phyloP scores from a whole-genome alignment of 1,140 invertebrate species.

The Andricus grossulariae region DNA sequence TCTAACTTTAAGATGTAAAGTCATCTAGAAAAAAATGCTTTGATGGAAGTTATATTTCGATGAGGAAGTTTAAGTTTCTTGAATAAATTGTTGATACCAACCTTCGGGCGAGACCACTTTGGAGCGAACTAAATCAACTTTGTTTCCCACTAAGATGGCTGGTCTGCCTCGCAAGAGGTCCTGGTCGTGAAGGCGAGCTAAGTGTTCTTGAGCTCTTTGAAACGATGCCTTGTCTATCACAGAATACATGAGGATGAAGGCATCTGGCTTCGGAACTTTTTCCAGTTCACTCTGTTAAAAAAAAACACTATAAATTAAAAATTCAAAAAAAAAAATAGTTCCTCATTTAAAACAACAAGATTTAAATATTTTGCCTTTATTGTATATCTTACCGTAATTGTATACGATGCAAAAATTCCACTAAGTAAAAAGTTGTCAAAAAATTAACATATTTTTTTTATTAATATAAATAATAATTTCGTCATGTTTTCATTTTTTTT shows the following conservation, averaged over 20 bases:
- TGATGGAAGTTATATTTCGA: neutral
- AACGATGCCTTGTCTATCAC: conserved; percentile 94
- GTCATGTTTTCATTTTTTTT: no score
- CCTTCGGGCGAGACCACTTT: conserved; percentile 92
- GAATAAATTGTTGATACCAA: conserved; percentile 69
- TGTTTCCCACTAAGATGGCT: conserved; percentile 94
- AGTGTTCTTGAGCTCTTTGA: conserved; percentile 86
- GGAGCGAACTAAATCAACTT: conserved; percentile 94
- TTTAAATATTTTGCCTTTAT: no score
- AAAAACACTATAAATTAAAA: conserved; percentile 37
- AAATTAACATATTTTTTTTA: no score
- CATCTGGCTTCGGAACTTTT: conserved; percentile 83
- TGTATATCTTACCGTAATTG: no score
- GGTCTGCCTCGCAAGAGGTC: conserved; percentile 85
- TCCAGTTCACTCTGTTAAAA: conserved; percentile 79
- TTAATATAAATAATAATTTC: no score
- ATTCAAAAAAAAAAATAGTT: neutral
- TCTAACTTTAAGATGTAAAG: no score
- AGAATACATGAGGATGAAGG: conserved; percentile 92
- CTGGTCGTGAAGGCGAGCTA: conserved; percentile 84
- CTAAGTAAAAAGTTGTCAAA: no score
- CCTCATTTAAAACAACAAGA: no score
- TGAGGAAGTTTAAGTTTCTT: neutral
- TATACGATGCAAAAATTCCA: no score
- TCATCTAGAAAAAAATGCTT: no score